These are phyloP conservation scores for Anas georgica DNA, from an alignment of 2,797 vertebrate genomes.

Conservation along the genomic window DNA sequence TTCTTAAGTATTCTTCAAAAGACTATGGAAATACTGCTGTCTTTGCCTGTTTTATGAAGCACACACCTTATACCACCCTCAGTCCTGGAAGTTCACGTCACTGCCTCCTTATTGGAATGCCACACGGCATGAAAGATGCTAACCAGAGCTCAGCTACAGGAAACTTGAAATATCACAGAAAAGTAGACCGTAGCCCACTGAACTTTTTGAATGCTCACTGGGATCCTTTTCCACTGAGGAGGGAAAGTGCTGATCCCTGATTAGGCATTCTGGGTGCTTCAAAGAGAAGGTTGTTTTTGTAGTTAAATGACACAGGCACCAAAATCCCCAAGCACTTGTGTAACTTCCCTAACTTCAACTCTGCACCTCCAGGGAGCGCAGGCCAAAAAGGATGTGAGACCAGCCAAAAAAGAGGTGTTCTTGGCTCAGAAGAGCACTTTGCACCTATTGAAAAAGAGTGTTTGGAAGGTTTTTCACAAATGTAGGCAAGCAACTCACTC, in stretches of 20 bases:
- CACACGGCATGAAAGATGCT: background rate
- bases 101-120: background rate
- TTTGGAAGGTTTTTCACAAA: conserved; percentile 64
- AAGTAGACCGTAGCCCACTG: background rate
- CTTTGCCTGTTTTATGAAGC: background rate
- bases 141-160: background rate
- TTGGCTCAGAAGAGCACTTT: conserved; percentile 25
- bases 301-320: conserved; percentile 63
- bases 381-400: conserved; percentile 42
- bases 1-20: background rate
- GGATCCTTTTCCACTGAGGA: background rate
- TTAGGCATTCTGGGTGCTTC: conserved; percentile 18
- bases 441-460: conserved; percentile 46
- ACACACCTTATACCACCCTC: background rate
- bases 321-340: conserved; percentile 20
- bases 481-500: conserved; percentile 48
- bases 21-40: background rate
- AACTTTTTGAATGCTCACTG: background rate
- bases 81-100: background rate
- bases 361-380: conserved; percentile 1
- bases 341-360: conserved; percentile 45
- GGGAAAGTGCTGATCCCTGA: conserved; percentile 32
- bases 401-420: conserved; percentile 39
- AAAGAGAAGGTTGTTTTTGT: conserved; percentile 28
- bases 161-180: background rate